Conservation (phyloP, 2,797 vertebrate genomes). For the Leucoraja ocellata region DNA sequence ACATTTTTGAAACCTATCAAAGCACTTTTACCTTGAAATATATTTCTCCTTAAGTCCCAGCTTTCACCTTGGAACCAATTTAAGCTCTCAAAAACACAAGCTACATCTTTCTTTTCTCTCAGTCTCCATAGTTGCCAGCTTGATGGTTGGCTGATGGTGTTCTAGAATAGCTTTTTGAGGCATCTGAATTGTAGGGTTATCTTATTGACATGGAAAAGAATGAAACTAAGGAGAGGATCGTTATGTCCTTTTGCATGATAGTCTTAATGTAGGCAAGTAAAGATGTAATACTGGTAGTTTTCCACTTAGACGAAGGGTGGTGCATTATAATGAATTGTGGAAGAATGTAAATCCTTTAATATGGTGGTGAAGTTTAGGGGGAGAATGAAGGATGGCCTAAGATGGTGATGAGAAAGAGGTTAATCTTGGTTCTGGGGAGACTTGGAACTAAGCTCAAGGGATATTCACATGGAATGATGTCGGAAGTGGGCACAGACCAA, state of each 20-base stretch:
- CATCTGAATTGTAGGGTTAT: neutral
- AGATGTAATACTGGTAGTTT: neutral
- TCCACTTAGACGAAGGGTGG: neutral
- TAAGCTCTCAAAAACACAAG: too few relatives aligned
- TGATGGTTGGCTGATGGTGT: neutral
- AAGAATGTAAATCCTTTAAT: neutral
- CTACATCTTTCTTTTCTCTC: too few relatives aligned
- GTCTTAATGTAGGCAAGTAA: neutral
- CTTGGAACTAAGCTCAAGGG: neutral
- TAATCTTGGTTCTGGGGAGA: neutral
- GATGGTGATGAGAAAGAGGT: neutral
- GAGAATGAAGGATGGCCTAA: too few relatives aligned
- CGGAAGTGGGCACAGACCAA: neutral
- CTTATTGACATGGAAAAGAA: neutral
- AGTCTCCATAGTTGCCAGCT: neutral
- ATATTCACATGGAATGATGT: neutral
- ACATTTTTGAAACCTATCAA: neutral
- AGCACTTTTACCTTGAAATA: neutral
- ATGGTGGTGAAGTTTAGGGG: neutral
- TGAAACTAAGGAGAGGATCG: neutral
- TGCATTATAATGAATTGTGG: neutral
- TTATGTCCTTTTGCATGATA: neutral
- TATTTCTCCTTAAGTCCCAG: neutral
- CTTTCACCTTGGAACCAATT: neutral
- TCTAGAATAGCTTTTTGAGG: neutral